These are phyloP conservation scores for Myotis findleyi DNA, from an alignment of 2,797 vertebrate species.

Conservation along the genomic window DNA sequence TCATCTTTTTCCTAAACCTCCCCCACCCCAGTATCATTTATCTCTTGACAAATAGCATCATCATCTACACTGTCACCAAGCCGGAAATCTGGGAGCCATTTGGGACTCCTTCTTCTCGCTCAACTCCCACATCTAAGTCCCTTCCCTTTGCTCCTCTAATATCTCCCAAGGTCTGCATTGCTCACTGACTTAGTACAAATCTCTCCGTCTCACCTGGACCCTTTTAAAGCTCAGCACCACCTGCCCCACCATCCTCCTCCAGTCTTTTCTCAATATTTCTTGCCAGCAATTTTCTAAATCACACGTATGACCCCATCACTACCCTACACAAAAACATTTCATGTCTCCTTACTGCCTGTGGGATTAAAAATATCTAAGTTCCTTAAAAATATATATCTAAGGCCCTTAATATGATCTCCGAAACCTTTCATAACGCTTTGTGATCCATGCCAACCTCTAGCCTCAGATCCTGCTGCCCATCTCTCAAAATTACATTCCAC, in stretches of 20 bases:
- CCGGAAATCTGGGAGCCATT: not conserved
- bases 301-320: not conserved
- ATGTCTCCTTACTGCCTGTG: not conserved
- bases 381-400: not conserved
- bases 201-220: not conserved
- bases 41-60: not conserved
- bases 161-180: not conserved
- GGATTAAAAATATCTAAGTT: slow-evolving; percentile 11
- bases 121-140: not conserved
- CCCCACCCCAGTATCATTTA: not conserved
- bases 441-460: not conserved
- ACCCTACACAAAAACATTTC: not conserved
- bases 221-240: not conserved
- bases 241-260: not conserved
- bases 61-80: not conserved
- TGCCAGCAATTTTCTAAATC: not conserved
- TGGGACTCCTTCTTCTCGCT: not conserved
- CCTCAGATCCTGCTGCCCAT: not conserved
- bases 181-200: not conserved
- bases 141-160: not conserved
- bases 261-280: not conserved
- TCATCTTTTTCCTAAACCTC: not conserved
- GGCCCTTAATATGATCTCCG: not conserved
- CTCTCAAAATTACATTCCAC: not conserved
- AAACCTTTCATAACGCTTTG: not conserved